Percentiles rank a stretch among this genome's conserved stretches.
Conservation (phyloP, 1,140 invertebrate species). For the Helicoverpa armigera region DNA sequence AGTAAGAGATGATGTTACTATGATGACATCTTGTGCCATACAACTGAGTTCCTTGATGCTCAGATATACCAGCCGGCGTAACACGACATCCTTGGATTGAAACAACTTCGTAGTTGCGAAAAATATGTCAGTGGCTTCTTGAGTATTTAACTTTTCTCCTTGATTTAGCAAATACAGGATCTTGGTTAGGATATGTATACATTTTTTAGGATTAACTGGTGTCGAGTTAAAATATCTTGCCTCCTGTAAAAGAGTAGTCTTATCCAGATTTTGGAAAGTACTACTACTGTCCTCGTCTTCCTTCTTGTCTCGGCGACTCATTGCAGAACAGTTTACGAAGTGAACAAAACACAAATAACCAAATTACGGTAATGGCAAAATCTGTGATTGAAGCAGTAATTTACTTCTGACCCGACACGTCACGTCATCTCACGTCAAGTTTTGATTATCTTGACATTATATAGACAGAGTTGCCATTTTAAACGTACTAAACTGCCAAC, state of each 20-base stretch:
- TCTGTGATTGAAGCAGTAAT: background rate
- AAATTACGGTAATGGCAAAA: background rate
- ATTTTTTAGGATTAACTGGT: slow-evolving; percentile 98
- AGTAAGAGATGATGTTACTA: slow-evolving; percentile 98
- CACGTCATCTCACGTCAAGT: background rate
- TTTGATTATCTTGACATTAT: background rate
- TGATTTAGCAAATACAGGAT: slow-evolving; percentile 98
- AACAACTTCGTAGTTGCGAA: slow-evolving; percentile 99
- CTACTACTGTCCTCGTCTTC: slow-evolving; percentile 89
- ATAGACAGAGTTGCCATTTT: background rate
- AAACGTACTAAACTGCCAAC: too few relatives aligned
- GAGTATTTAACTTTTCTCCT: slow-evolving; percentile 93
- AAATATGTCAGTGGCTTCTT: slow-evolving; percentile 99
- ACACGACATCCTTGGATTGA: slow-evolving; percentile 97
- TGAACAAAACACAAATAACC: background rate
- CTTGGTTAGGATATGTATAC: slow-evolving; percentile 97
- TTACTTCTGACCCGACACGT: background rate
- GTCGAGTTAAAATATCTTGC: slow-evolving; percentile 98
- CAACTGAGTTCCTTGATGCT: slow-evolving; percentile 98
- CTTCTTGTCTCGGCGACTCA: slow-evolving; percentile 70
- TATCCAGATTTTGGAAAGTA: slow-evolving; percentile 97
- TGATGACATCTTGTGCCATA: slow-evolving; percentile 99
- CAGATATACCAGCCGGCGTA: slow-evolving; percentile 97
- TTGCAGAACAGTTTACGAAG: slow-evolving; percentile 15
- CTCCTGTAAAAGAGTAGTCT: slow-evolving; percentile 98